Base-by-base conservation (phyloP, 2,113 vertebrate genomes). In the Tapirus terrestris region DNA sequence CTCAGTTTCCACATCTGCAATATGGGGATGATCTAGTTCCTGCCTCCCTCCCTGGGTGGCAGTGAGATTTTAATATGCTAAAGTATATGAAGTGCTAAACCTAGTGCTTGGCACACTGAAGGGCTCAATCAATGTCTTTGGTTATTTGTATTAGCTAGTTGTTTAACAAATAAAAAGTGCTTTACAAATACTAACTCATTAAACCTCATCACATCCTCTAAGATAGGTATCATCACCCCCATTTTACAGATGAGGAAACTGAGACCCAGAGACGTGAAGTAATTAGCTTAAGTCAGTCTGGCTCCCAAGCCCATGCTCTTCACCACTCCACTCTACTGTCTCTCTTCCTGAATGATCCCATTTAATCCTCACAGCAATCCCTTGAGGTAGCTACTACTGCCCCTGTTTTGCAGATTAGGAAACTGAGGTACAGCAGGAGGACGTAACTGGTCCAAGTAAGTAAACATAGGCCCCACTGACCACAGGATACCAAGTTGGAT, bases 121-220 rank as follows among this genome's bases (percentile, higher is more conserved):
- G 23, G 27, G 43, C 43, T 67, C 65, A 20, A 4, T 56, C 65
- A 27, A 65, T 20, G 18, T 63, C 36, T 87, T 68, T 72, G 43
- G 33, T 92, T 21, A n/a, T 83, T 65, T 65, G 6, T 25, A 31
- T 27, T 51, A 83, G 21, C 58, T 21, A 31, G 20, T 29, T 84
- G 79, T 72, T 88, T 82, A 81, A 86, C n/a, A n/a, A 63, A 67
- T n/a, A 36, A 39, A 72, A 92, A 70, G 33, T 73, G 68, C 43
- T 63, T 92, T 92, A 29, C n/a, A 86, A 68, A 86, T 90, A 86
- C 33, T 45, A 89, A 68, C 84, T 91, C 58, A 45, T 61, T n/a
- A 48, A 45, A n/a, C 56, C 20, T 68, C 5, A 7, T 23, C 29
- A 21, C 4, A 45, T 77, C 45, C 61, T 94, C 2, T 43, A 58